Evolutionary conservation across 2,888 invertebrate species (phyloP), one percentile per base, ranked within the genome.

Genomic region (Thereva unica): DNA sequence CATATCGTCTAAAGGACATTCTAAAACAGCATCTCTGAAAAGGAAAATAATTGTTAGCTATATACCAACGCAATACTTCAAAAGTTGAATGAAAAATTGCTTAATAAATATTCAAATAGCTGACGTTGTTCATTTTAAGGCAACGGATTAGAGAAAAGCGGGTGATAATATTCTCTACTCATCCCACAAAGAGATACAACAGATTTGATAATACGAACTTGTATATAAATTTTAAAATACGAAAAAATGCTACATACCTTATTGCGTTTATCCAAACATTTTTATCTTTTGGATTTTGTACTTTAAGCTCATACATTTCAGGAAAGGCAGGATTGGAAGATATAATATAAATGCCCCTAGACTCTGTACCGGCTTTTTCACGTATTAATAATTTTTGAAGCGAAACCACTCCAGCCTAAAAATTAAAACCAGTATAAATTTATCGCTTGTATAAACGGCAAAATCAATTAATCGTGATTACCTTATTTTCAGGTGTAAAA

Each of bases 221-320:
- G n/a, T n/a, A n/a, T n/a, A n/a, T n/a, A n/a, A n/a, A n/a, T n/a
- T n/a, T n/a, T n/a, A n/a, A n/a, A n/a, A n/a, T n/a, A n/a, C n/a
- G n/a, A n/a, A n/a, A n/a, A 34, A 34, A 34, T 35, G 44, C 12
- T 68, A 65, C 41, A 72, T 78, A 89, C 85, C 93, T 86, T 74
- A 97, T 90, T 45, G 91, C 88, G 75, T 90, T 89, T 77, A 96
- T 93, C 97, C 97, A 97, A 8, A 86, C 83, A 75, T 91, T 90
- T 76, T 94, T 92, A 75, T 96, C 95, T 79, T 93, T 93, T 40
- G 94, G 94, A 71, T 91, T 87, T 75, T 93, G 92, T 37, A 89
- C 88, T 76, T 95, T 89, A 63, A 97, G 83, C 78, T 97, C 97
- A 78, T 96, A 97, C 96, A 97, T 97, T 83, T 97, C 97, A 0